Evolutionary conservation across 1,140 invertebrate species (phyloP).

Genomic region (Schlechtendalia chinensis): DNA sequence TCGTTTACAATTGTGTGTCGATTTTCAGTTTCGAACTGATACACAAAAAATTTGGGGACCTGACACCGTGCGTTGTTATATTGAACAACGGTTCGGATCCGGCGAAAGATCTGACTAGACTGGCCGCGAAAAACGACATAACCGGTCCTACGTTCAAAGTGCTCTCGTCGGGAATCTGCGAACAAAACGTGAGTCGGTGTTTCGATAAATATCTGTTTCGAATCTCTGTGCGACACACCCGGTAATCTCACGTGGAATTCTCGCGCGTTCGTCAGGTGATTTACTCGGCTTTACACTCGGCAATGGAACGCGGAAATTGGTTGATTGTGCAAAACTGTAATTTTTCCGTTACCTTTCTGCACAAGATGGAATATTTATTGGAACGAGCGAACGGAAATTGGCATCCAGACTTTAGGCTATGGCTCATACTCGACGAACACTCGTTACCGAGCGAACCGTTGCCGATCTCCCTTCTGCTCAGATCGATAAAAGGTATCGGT

Average conservation of each 20-base stretch:
- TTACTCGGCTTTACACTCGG: constrained; percentile 14
- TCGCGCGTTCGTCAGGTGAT: not conserved
- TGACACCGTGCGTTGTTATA: constrained; percentile 54
- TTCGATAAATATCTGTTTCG: not conserved
- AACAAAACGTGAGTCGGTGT: not conserved
- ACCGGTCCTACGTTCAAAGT: not conserved
- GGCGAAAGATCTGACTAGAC: constrained; percentile 80
- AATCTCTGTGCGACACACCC: too few species aligned
- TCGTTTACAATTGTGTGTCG: constrained; percentile 67
- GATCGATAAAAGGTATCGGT: constrained; percentile 37
- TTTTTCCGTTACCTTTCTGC: constrained; percentile 1
- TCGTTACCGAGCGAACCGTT: not conserved
- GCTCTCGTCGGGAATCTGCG: not conserved
- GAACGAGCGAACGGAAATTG: not conserved
- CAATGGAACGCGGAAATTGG: constrained; percentile 29
- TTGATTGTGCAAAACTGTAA: constrained; percentile 37
- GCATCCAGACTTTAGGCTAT: constrained; percentile 29
- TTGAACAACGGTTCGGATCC: constrained; percentile 78
- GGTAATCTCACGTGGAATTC: too few species aligned
- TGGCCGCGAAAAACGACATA: constrained; percentile 49
- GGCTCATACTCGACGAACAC: constrained; percentile 1
- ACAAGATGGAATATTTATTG: constrained; percentile 15
- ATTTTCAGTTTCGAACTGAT: constrained; percentile 79
- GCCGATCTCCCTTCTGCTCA: constrained; percentile 9
- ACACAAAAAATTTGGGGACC: constrained; percentile 61